Evolutionary conservation across 2,797 vertebrate genomes (phyloP), one percentile per base, ranked within the genome.

Genomic region (Harpagifer antarcticus): DNA sequence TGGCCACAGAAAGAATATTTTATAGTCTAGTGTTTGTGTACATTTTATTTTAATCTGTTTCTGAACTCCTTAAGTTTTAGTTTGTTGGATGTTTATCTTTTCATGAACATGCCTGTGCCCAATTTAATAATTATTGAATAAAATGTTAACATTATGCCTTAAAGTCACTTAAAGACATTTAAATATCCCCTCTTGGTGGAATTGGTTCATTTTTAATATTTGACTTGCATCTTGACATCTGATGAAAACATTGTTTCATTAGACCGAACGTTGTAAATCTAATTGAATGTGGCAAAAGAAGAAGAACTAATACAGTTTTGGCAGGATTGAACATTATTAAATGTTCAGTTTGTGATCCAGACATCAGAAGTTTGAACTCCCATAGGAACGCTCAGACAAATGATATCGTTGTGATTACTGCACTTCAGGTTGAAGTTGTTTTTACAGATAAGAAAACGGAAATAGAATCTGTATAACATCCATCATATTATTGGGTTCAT

Each of bases 351-450:
- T 15, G 31, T 16, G 37, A 37, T 20, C 20, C 4, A 70, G 44
- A 73, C 62, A 49, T 75, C 71, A 63, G 47, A 71, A 52, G 64
- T 72, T 59, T 57, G 53, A 72, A 74, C 67, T 76, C 83, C 82
- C 37, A 14, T 58, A 50, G 67, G 85, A 76, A 17, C 11, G 50
- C 64, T 70, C 54, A 49, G 70, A 78, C 65, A 86, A 76, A 81
- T 88, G 68, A 61, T 60, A 63, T 48, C 9, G 15, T 70, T 69
- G 68, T 78, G 53, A 82, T 82, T 62, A 15, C 1, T 61, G 49
- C 58, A 19, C 62, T 49, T 63, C 42, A 15, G 37, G 45, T 86
- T 52, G 63, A 43, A 74, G 17, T 62, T 8, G 0, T 68, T 67
- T 79, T 87, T 76, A 55, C 50, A 56, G 17, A 64, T 56, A 68